Evolutionary conservation across 2,797 vertebrate genomes (phyloP).

Genomic region (Mustela erminea): DNA sequence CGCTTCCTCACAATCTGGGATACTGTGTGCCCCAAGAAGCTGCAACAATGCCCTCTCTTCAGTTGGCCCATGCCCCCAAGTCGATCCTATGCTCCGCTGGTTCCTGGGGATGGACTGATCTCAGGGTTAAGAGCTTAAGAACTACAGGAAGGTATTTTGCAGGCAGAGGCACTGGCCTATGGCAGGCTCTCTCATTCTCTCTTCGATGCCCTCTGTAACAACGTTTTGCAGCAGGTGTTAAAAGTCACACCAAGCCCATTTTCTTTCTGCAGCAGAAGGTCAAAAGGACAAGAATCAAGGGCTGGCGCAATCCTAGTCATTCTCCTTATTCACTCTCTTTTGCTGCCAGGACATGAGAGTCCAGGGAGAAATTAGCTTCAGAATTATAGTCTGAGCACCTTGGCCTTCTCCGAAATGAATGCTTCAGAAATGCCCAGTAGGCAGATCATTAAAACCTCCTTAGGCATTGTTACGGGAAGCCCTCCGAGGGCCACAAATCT

Average conservation of each 20-base stretch:
- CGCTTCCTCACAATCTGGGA: not conserved
- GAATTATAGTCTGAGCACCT: constrained; percentile 67
- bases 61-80: not conserved
- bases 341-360: not conserved
- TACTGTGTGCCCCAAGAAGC: constrained; percentile 8
- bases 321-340: not conserved
- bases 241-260: constrained; percentile 51
- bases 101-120: not conserved
- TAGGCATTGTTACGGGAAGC: constrained; percentile 44
- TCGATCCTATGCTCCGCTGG: not conserved
- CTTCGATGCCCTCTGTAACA: constrained; percentile 40
- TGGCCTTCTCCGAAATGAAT: constrained; percentile 70
- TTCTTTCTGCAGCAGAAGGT: constrained; percentile 46
- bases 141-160: constrained; percentile 27
- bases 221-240: constrained; percentile 64
- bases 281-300: constrained; percentile 64
- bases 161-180: not conserved
- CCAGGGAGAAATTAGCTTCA: constrained; percentile 66
- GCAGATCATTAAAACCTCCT: constrained; percentile 69
- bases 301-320: not conserved
- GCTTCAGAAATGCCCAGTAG: constrained; percentile 46
- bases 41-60: constrained; percentile 27
- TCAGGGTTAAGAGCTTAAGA: constrained; percentile 45
- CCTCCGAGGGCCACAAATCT: constrained; percentile 64
- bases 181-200: not conserved